phyloP scores from a whole-genome alignment of 2,888 invertebrate species.

The Nymphalis c-album region DNA sequence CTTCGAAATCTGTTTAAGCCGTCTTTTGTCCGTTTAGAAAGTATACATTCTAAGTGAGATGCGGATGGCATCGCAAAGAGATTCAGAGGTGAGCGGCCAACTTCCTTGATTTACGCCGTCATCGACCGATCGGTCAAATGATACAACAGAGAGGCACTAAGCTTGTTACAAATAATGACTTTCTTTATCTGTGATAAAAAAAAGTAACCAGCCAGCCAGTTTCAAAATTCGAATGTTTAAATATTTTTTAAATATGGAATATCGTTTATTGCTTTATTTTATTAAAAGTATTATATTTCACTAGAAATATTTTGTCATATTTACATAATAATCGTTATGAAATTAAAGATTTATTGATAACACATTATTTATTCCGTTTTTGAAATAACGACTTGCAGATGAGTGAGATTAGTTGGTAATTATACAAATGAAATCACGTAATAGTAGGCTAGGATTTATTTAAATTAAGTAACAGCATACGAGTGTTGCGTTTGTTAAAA shows the following conservation, averaged over 20 bases:
- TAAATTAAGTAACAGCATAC: background rate
- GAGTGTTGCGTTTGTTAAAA: no score
- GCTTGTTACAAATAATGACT: constrained; percentile 2
- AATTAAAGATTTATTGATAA: background rate
- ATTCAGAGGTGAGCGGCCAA: constrained; percentile 45
- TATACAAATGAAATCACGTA: background rate
- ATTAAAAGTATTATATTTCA: background rate
- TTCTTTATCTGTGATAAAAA: constrained; percentile 9
- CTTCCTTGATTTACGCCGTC: constrained; percentile 48
- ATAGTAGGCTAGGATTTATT: background rate
- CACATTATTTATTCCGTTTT: background rate
- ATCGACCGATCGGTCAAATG: constrained; percentile 29
- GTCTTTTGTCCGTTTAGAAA: constrained; percentile 46
- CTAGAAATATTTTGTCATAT: background rate
- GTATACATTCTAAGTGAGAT: constrained; percentile 40
- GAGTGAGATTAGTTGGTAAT: background rate
- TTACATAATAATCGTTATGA: background rate
- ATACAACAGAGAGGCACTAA: constrained; percentile 5
- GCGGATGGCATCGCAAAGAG: constrained; percentile 50
- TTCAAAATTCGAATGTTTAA: no score
- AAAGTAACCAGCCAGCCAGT: background rate
- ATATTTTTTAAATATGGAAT: no score
- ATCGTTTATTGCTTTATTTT: no score
- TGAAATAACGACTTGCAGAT: background rate
- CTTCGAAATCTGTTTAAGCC: constrained; percentile 18